These are phyloP conservation scores for Cacajao melanocephalus DNA, from an alignment of 2,797 vertebrate species.

Conservation along the genomic window DNA sequence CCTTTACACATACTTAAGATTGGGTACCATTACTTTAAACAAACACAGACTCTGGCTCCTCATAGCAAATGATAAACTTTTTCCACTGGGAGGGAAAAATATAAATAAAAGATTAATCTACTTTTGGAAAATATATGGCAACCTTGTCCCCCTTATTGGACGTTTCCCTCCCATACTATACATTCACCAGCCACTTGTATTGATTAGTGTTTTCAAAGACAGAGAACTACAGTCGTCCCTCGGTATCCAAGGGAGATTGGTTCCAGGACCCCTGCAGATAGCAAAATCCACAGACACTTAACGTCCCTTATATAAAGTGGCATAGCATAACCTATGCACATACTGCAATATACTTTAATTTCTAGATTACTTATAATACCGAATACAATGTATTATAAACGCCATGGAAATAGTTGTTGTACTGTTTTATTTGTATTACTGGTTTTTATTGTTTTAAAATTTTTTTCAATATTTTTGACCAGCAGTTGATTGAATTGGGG, in stretches of 20 bases:
- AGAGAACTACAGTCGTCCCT: background rate
- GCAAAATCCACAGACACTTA: background rate
- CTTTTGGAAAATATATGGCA: background rate
- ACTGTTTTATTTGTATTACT: background rate
- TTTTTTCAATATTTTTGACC: background rate
- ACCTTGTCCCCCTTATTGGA: background rate
- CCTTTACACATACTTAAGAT: background rate
- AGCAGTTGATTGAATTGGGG: background rate
- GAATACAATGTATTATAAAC: background rate
- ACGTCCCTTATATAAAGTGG: background rate
- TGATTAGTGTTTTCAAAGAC: background rate
- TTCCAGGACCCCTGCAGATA: background rate
- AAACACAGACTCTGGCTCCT: background rate
- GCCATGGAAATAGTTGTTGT: too few relatives aligned
- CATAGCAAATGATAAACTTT: background rate
- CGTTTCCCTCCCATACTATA: background rate
- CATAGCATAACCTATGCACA: background rate
- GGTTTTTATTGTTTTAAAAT: background rate
- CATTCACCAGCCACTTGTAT: background rate
- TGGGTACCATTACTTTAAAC: background rate
- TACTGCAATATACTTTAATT: background rate
- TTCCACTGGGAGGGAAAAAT: background rate
- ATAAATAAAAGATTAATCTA: background rate
- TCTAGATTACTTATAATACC: background rate
- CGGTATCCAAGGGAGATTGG: background rate